phyloP scores from a whole-genome alignment of 2,888 invertebrate genomes.

The Spisula subtruncata region DNA sequence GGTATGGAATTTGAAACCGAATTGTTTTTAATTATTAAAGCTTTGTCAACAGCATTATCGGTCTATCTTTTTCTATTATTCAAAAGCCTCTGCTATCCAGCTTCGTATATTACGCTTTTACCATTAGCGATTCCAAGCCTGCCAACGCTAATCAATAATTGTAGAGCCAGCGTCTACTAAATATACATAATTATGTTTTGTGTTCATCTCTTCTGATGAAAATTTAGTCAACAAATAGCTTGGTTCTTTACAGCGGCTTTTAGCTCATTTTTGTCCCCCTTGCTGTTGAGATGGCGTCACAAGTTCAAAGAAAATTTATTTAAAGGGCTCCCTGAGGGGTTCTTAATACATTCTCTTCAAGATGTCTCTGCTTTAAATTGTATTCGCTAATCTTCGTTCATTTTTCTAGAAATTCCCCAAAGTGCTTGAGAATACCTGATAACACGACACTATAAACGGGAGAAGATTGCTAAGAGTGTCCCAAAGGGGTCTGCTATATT shows the following conservation, averaged over 20 bases:
- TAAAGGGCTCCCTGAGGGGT: constrained; percentile 57
- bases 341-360: constrained; percentile 58
- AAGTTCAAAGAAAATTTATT: constrained; percentile 64
- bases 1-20: constrained; percentile 48
- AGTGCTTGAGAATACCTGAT: constrained; percentile 67
- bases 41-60: constrained; percentile 56
- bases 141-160: constrained; percentile 61
- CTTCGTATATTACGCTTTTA: constrained; percentile 52
- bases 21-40: constrained; percentile 63
- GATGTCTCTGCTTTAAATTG: constrained; percentile 66
- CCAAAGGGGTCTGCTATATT: constrained; percentile 67
- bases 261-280: constrained; percentile 48
- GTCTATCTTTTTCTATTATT: constrained; percentile 61
- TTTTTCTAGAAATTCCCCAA: constrained; percentile 65
- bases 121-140: constrained; percentile 57
- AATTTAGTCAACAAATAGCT: constrained; percentile 54
- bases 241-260: constrained; percentile 53
- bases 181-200: constrained; percentile 62
- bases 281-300: constrained; percentile 56
- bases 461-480: constrained; percentile 63
- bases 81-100: constrained; percentile 48
- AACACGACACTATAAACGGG: constrained; percentile 61
- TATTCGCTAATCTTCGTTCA: constrained; percentile 67
- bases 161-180: constrained; percentile 53
- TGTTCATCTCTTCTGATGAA: constrained; percentile 50